phyloP scores from a whole-genome alignment of 2,888 invertebrate genomes.

The Auanema sp. region DNA sequence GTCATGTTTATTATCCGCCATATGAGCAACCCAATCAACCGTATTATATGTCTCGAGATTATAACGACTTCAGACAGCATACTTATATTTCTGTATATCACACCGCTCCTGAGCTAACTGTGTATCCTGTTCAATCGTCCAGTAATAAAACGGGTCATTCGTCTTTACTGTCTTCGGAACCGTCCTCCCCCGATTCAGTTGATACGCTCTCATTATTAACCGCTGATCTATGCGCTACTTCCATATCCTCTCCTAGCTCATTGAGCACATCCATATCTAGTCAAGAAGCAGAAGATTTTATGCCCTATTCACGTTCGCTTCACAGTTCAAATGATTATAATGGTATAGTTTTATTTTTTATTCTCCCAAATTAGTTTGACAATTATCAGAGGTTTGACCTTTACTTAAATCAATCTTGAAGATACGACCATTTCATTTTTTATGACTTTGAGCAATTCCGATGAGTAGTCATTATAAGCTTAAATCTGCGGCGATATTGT shows the following conservation, averaged over 20 bases:
- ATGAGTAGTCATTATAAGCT: too few species aligned
- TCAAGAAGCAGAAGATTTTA: neutral
- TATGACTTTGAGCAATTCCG: too few species aligned
- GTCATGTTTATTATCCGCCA: constrained; percentile 1
- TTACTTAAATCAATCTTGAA: too few species aligned
- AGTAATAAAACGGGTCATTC: neutral
- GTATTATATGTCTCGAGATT: constrained; percentile 1
- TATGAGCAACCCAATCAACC: neutral
- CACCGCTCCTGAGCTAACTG: constrained; percentile 15
- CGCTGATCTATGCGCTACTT: constrained; percentile 25
- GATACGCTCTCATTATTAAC: constrained; percentile 24
- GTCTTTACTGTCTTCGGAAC: neutral
- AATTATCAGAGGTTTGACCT: too few species aligned
- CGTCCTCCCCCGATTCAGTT: constrained; percentile 4
- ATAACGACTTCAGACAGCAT: constrained; percentile 20
- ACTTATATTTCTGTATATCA: constrained; percentile 15
- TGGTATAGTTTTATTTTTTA: too few species aligned
- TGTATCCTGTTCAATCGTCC: constrained; percentile 11
- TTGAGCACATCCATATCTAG: constrained; percentile 18
- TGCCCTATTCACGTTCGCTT: constrained; percentile 9
- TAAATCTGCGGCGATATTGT: too few species aligned
- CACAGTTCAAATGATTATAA: neutral
- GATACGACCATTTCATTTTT: too few species aligned
- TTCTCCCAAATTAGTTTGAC: too few species aligned
- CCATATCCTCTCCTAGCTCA: constrained; percentile 27